Percentiles rank a stretch among this genome's conserved stretches.
Evolutionary conservation across 1,140 invertebrate species (phyloP).

Genomic region (Fopius arisanus): DNA sequence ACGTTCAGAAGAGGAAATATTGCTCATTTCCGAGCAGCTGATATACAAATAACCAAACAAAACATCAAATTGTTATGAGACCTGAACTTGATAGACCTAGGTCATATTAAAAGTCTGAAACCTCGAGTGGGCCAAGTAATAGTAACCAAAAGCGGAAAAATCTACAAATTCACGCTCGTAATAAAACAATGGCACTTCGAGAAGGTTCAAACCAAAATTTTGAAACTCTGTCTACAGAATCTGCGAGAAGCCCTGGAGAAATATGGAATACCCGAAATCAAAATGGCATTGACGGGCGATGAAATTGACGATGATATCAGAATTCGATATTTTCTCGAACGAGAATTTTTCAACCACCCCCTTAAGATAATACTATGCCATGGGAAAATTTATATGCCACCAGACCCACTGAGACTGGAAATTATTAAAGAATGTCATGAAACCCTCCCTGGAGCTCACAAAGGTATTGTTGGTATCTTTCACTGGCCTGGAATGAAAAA

Average conservation of each 20-base stretch:
- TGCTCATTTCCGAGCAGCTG: background rate
- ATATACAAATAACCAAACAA: background rate
- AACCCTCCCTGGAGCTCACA: constrained; percentile 18
- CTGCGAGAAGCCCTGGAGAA: too few species aligned
- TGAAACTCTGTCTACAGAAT: too few species aligned
- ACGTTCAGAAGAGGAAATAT: background rate
- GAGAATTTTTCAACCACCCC: background rate
- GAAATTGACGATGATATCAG: background rate
- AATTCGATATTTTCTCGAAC: background rate
- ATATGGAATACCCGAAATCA: too few species aligned
- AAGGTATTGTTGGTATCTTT: constrained; percentile 11
- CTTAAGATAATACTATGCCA: background rate
- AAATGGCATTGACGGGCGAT: too few species aligned
- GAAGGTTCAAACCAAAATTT: too few species aligned
- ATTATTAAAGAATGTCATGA: constrained; percentile 21
- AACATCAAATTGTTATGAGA: background rate
- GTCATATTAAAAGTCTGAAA: background rate
- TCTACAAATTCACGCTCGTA: too few species aligned
- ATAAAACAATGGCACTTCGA: too few species aligned
- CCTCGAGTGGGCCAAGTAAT: too few species aligned
- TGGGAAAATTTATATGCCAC: constrained; percentile 10
- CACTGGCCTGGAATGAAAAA: background rate
- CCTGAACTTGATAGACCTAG: background rate
- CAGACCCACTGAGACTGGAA: background rate
- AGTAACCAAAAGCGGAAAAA: too few species aligned